phyloP scores from a whole-genome alignment of 2,888 invertebrate genomes.

The Dynastes tityus region DNA sequence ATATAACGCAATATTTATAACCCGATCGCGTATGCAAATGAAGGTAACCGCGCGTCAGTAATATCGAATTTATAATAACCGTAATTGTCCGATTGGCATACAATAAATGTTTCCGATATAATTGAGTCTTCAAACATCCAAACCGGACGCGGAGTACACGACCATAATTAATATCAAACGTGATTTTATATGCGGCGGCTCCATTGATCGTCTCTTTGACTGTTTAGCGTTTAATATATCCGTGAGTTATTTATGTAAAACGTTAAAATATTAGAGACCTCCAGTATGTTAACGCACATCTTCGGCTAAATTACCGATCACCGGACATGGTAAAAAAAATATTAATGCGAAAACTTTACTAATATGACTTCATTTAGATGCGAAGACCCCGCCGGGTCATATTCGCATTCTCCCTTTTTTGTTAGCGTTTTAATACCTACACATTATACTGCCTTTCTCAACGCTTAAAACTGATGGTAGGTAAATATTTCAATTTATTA shows the following conservation, averaged over 20 bases:
- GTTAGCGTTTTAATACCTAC: background rate
- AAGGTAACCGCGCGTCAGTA: conserved; percentile 14
- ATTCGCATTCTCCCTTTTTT: background rate
- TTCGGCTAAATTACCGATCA: conserved; percentile 5
- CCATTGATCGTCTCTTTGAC: conserved; percentile 32
- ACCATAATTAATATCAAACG: conserved; percentile 38
- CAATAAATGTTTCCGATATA: conserved; percentile 37
- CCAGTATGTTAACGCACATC: background rate
- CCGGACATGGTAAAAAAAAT: background rate
- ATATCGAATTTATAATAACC: conserved; percentile 28
- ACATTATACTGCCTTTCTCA: background rate
- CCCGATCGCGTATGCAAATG: conserved; percentile 20
- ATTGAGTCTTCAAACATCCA: conserved; percentile 42
- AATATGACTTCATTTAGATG: conserved; percentile 22
- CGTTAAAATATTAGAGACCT: conserved; percentile 37
- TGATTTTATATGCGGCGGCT: conserved; percentile 46
- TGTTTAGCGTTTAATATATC: conserved; percentile 39
- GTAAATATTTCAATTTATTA: conserved; percentile 29
- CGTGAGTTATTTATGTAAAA: conserved; percentile 37
- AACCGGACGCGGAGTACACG: background rate
- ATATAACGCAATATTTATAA: conserved; percentile 12
- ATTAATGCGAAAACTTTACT: background rate
- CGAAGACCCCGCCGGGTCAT: background rate
- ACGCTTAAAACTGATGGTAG: background rate
- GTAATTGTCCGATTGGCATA: conserved; percentile 31